Base-by-base conservation (phyloP, 2,797 vertebrate genomes). In the Cryptoprocta ferox region DNA sequence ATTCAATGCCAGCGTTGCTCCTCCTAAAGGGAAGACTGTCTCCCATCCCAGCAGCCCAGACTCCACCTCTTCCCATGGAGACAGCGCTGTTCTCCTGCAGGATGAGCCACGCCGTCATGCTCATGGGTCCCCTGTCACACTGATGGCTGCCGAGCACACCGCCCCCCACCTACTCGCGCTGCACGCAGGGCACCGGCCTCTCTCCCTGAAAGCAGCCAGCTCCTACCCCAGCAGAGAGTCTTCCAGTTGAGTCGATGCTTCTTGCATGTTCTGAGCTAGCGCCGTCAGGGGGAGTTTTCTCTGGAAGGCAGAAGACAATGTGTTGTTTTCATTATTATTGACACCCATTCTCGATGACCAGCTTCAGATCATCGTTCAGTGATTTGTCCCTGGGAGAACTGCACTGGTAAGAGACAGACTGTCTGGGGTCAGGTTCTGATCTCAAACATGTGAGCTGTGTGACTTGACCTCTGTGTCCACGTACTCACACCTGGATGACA, bases 151-250 rank as follows among this genome's bases (percentile, higher is more conserved):
- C 9, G 16, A 0, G 37, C 1, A 56, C 2, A 30, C 30, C 19
- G 26, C 14, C 10, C 14, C 13, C 21, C 3, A 24, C 8, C 68
- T n/a, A 14, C 75, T 2, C n/a, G 15, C 14, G 2, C 24, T 4
- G 28, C 39, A 45, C 53, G 8, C n/a, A 12, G 14, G 79, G 28
- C 0, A 0, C 30, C 1, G 0, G 3, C 48, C 32, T 59, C 42
- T 56, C 53, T 30, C 37, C 45, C 73, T 48, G 24, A 42, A 37
- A 48, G 45, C 59, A 63, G 42, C 37, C 70, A 32, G 48, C 37
- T 98, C 99, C 99, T 97, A 99, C 99, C 99, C 99, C 98, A 99
- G 98, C 83, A 99, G 99, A 76, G 99, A 99, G 89, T 99, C 99
- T 93, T 99, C 99, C 56, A 99, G 98, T 96, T 99, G 99, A 97